Evolutionary conservation across 2,113 vertebrate genomes (phyloP).

Genomic region (Charadrius vociferus): DNA sequence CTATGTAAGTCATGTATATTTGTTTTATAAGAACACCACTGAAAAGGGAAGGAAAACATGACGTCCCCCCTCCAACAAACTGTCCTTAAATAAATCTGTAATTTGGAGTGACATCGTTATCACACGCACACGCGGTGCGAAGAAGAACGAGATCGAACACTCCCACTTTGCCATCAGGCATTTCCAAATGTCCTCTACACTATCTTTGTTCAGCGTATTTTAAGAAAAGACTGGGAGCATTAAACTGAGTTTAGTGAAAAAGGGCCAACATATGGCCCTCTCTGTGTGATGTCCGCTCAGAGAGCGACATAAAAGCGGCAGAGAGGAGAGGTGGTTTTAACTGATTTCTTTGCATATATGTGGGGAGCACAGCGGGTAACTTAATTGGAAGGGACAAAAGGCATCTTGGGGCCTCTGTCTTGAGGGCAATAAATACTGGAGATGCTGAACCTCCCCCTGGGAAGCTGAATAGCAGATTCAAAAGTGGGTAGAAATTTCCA

Average conservation of each 20-base stretch:
- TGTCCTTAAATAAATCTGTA: neutral
- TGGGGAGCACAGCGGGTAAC: neutral
- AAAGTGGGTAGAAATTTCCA: neutral
- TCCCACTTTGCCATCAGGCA: conserved; percentile 11
- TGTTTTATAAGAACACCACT: neutral
- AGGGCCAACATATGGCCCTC: conserved; percentile 29
- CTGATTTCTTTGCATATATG: neutral
- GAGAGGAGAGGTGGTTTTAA: neutral
- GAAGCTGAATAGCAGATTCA: neutral
- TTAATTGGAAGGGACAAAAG: neutral
- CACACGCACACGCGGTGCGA: rapidly evolving
- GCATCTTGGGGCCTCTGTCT: neutral
- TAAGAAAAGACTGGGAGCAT: conserved; percentile 4
- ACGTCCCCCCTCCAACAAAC: neutral
- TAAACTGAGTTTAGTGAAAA: neutral
- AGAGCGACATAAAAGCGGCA: rapidly evolving
- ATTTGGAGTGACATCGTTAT: neutral
- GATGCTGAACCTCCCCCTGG: neutral
- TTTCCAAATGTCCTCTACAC: neutral
- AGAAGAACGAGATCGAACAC: neutral
- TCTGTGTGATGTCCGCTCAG: neutral
- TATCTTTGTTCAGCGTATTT: neutral
- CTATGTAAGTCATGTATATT: neutral
- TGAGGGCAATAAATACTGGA: neutral
- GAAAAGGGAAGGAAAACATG: neutral